These are phyloP conservation scores for Sebastes matsubarae DNA, from an alignment of 2,797 vertebrate species.

Conservation along the genomic window DNA sequence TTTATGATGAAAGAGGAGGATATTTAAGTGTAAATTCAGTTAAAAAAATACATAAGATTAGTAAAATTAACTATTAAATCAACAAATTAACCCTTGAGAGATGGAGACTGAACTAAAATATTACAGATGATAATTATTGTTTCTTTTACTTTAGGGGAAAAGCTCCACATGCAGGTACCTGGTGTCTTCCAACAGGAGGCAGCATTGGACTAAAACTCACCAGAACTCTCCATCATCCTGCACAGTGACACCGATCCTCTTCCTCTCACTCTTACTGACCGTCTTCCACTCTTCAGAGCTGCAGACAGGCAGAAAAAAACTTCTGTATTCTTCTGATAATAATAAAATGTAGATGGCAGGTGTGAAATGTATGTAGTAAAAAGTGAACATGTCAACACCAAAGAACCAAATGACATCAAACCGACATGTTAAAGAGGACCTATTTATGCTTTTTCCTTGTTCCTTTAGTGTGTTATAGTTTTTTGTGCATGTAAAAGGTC, in stretches of 20 bases:
- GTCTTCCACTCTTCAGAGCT: constrained; percentile 96
- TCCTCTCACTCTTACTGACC: constrained; percentile 92
- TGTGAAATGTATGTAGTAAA: background rate
- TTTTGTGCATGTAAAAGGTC: too few species aligned
- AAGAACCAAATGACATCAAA: background rate
- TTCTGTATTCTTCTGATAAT: too few species aligned
- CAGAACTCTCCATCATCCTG: constrained; percentile 95
- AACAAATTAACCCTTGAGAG: background rate
- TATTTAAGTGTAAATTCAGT: background rate
- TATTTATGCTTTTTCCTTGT: too few species aligned
- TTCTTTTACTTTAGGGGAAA: background rate
- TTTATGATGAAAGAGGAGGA: background rate
- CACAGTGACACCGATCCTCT: constrained; percentile 90
- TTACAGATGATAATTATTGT: background rate
- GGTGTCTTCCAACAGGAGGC: constrained; percentile 4
- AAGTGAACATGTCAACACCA: background rate
- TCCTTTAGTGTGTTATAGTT: too few species aligned
- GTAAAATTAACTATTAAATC: background rate
- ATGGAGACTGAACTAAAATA: background rate
- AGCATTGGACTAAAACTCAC: constrained; percentile 71
- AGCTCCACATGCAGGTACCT: background rate
- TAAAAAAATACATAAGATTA: background rate
- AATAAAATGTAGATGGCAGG: background rate
- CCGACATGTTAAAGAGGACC: too few species aligned
- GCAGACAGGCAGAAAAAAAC: background rate